These are phyloP conservation scores for Bugulina stolonifera DNA, from an alignment of 2,888 invertebrate genomes.

Conservation along the genomic window DNA sequence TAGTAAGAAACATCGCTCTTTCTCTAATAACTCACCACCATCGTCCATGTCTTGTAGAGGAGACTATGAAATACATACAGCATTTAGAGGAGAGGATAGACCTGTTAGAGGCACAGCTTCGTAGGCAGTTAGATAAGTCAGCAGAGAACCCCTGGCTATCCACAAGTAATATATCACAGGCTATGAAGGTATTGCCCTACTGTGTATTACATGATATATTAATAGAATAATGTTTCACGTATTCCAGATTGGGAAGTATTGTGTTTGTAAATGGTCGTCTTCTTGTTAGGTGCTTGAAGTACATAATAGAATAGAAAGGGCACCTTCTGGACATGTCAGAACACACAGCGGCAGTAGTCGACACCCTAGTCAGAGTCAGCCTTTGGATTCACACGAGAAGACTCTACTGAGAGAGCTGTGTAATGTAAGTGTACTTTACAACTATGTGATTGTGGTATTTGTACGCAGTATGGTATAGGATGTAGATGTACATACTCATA, in stretches of 20 bases:
- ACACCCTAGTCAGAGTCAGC: conserved; percentile 31
- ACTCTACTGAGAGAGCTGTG: conserved; percentile 92
- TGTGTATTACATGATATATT: too few relatives aligned
- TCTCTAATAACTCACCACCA: too few relatives aligned
- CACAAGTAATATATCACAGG: conserved; percentile 56
- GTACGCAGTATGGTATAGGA: too few relatives aligned
- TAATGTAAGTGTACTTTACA: conserved; percentile 68
- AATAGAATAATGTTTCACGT: too few relatives aligned
- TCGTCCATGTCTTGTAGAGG: conserved; percentile 58
- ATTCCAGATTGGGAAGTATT: too few relatives aligned
- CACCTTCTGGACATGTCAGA: conserved; percentile 33
- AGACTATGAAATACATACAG: conserved; percentile 84
- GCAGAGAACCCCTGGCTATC: conserved; percentile 13
- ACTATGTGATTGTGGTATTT: too few relatives aligned
- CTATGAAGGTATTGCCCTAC: too few relatives aligned
- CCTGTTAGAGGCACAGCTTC: conserved; percentile 44
- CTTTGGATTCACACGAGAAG: conserved; percentile 73
- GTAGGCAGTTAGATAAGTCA: background rate
- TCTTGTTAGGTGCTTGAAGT: conserved; percentile 66
- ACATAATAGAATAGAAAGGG: conserved; percentile 71
- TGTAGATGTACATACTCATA: too few relatives aligned
- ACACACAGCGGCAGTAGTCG: background rate
- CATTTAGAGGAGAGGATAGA: conserved; percentile 79
- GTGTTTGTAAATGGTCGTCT: background rate
- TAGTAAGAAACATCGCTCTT: too few relatives aligned